Evolutionary conservation across 2,888 invertebrate genomes (phyloP), one percentile per base, ranked within the genome.

Genomic region (Nomada goodeniana): DNA sequence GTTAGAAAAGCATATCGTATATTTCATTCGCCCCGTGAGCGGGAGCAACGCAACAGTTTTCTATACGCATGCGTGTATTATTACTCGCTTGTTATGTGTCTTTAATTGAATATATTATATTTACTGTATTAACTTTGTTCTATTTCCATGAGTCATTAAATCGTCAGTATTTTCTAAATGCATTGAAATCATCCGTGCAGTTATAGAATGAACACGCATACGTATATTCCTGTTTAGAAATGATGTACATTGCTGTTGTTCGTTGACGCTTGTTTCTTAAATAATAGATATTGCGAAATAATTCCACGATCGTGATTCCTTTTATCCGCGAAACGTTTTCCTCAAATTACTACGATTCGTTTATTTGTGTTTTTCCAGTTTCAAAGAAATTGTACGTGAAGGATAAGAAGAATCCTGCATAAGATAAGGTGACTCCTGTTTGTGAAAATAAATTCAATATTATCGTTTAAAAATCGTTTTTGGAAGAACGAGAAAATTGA

Each of bases 1-100:
- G 59, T 73, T 70, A 42, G 36, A 26, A 68, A 53, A 60, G 63
- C 15, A 47, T 47, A 47, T 61, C 71, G 61, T 59, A 65, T 57
- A 23, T 36, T 7, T 42, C 26, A 47, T 69, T n/a, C 9, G 18
- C 10, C 20, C 18, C 47, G 36, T 2, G 36, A 36, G 42, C 36
- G 11, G 20, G 15, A n/a, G 20, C 55, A 47, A 11, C 29, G 36
- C 13, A 20, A 29, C 44, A 11, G n/a, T 0, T n/a, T 23, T 15
- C 18, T 60, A 69, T 50, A 60, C 9, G 57, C 15, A 26, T 26
- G 26, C 57, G 57, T 29, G 57, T 29, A 65, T 26, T 50, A 18
- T 18, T 65, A 47, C 47, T 13, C 11, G 47, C 29, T 29, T 29
- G 29, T 29, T 29, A 29, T 29, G 29, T 29, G 5, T 7, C 29